Evolutionary conservation across 2,888 invertebrate genomes (phyloP).

Genomic region (Parnassius orleans): DNA sequence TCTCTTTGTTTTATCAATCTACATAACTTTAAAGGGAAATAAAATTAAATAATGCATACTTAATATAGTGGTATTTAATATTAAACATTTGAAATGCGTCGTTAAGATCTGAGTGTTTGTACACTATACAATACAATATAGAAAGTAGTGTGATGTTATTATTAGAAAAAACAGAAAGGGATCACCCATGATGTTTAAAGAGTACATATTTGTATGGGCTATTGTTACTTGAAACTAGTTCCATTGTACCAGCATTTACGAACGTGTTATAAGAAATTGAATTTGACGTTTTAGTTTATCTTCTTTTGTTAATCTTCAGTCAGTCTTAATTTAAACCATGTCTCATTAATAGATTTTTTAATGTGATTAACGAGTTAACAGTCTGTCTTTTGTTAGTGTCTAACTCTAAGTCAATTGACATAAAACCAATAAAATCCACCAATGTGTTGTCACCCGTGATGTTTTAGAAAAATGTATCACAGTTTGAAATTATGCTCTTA

Average conservation of each 20-base stretch:
- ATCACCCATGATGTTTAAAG: constrained; percentile 48
- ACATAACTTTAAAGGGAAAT: constrained; percentile 27
- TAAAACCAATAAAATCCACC: no score
- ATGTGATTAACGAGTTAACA: no score
- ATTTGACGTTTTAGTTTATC: no score
- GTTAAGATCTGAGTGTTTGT: constrained; percentile 2
- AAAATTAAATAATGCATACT: constrained; percentile 25
- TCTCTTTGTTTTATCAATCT: constrained; percentile 28
- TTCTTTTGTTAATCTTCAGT: no score
- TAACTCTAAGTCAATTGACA: no score
- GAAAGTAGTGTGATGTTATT: constrained; percentile 34
- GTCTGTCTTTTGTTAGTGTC: no score
- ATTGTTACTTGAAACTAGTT: constrained; percentile 50
- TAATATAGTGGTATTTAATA: constrained; percentile 9
- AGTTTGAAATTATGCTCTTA: no score
- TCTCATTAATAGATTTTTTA: no score
- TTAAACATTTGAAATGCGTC: background rate
- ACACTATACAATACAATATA: background rate
- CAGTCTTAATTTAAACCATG: no score
- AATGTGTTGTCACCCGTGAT: no score
- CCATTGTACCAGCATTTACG: constrained; percentile 35
- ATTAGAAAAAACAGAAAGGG: constrained; percentile 35
- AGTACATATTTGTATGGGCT: constrained; percentile 52
- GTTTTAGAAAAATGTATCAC: no score
- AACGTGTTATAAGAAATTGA: no score